Evolutionary conservation across 2,888 invertebrate genomes (phyloP), one percentile per base, ranked within the genome.

Genomic region (Pimpla rufipes): DNA sequence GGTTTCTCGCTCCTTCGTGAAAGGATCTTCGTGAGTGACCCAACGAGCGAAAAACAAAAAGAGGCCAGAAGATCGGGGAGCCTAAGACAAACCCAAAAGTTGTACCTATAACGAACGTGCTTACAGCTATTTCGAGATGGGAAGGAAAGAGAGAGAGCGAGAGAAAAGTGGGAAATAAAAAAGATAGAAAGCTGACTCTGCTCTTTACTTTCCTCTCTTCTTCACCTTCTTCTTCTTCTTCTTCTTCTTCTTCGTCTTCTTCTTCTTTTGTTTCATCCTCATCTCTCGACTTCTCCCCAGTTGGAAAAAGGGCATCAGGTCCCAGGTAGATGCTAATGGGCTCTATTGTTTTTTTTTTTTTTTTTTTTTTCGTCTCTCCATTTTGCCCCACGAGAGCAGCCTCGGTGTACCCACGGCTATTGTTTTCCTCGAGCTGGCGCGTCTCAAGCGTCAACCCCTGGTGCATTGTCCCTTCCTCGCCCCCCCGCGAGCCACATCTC

Each of bases 261-360:
- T n/a, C 8, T n/a, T n/a, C 40, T 57, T 57, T 42, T 23, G 18
- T n/a, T 29, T 50, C 29, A 18, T 73, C 59, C 11, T 16, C 11
- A 16, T 45, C 74, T 45, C 70, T 81, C 64, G 57, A 57, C n/a
- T n/a, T n/a, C 57, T 45, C 66, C 77, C 59, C 66, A 67, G 57
- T 73, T 68, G 35, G 42, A 45, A 86, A 79, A 76, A 75, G 68
- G 79, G 75, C 74, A 85, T 86, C 85, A 82, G 66, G 62, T 37
- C 83, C 81, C 91, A 91, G 91, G 91, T 91, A 91, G 90, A 91
- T 88, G 90, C 90, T 91, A 91, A 91, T 91, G 88, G 88, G 87
- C 80, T 83, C 90, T 85, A 91, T 91, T 91, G 91, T 91, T 91
- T 91, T 88, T 90, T 88, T 87, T 87, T 85, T 21, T 47, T 29